phyloP scores from a whole-genome alignment of 1,140 invertebrate genomes.

The Zelostemma sp. region DNA sequence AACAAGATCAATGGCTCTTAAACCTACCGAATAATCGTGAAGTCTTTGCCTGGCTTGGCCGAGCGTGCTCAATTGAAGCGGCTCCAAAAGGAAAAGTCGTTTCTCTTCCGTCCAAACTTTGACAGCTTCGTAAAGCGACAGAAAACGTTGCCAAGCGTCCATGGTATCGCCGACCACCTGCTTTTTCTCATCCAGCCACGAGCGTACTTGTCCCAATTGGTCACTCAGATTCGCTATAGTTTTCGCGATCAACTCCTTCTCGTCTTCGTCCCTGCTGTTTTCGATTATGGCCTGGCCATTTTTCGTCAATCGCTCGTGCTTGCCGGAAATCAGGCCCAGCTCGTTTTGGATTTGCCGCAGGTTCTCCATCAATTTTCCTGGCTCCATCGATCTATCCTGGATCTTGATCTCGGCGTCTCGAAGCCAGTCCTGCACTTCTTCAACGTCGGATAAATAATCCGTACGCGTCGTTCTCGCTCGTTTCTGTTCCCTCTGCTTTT shows the following conservation, averaged over 20 bases:
- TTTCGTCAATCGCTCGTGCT: constrained; percentile 81
- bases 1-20: too few species aligned
- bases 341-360: constrained; percentile 83
- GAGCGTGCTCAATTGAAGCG: constrained; percentile 82
- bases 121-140: constrained; percentile 84
- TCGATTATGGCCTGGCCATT: constrained; percentile 85
- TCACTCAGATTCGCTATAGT: constrained; percentile 83
- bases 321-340: constrained; percentile 79
- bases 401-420: constrained; percentile 85
- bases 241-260: constrained; percentile 81
- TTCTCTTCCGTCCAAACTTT: constrained; percentile 88
- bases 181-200: constrained; percentile 85
- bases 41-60: constrained; percentile 86
- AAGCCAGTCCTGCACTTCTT: constrained; percentile 86
- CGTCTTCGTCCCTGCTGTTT: constrained; percentile 81
- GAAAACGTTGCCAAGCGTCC: constrained; percentile 89
- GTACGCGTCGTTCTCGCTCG: constrained; percentile 83
- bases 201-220: constrained; percentile 81
- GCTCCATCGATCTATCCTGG: constrained; percentile 83
- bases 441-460: constrained; percentile 84
- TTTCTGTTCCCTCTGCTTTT: constrained; percentile 88
- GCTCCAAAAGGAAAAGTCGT: constrained; percentile 81
- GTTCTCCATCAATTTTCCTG: constrained; percentile 81
- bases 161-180: constrained; percentile 87
- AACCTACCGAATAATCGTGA: constrained; percentile 87